Evolutionary conservation across 2,113 vertebrate genomes (phyloP), one percentile per base, ranked within the genome.

Genomic region (Lasiurus cinereus): DNA sequence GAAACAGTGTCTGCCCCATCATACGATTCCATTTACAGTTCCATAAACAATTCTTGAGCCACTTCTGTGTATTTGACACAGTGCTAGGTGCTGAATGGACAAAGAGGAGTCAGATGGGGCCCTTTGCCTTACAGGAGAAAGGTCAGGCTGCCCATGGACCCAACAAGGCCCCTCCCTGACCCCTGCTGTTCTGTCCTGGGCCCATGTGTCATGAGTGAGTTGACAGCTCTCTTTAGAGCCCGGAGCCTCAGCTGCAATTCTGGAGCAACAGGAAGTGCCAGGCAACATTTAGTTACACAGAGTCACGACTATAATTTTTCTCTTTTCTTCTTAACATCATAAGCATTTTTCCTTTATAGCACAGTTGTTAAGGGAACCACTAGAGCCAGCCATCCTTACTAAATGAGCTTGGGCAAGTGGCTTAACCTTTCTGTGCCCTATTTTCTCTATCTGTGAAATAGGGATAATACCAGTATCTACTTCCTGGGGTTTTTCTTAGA

Each of bases 381-480:
- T 50, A 19, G 78, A 91, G 14, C 59, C 50, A 91, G 64, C 21
- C 56, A 89, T n/a, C n/a, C 52, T 96, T 93, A 46, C 10, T 91
- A 80, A 94, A 86, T 52, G 84, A 91, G 72, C 86, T 80, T 62
- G 80, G 78, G 69, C 46, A 74, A 83, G 52, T 69, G 50, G 69
- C 29, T 89, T 91, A 79, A 89, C 70, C 39, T 88, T 48, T 80
- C 62, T 79, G 24, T 80, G 36, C 36, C 78, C 73, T 77, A 83
- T 66, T 95, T 95, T 95, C 19, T 79, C 82, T 94, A 66, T 70
- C 33, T 88, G 54, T 86, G 82, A 92, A 64, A 95, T 46, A 62
- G 9, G 16, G 52, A 59, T 77, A 91, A 59, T 84, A 88, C 59
- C 48, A 85, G n/a, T 86, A 67, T 8, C 19, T 80, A 39, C 69